phyloP scores from a whole-genome alignment of 2,113 vertebrate genomes.

The Spermophilus dauricus region DNA sequence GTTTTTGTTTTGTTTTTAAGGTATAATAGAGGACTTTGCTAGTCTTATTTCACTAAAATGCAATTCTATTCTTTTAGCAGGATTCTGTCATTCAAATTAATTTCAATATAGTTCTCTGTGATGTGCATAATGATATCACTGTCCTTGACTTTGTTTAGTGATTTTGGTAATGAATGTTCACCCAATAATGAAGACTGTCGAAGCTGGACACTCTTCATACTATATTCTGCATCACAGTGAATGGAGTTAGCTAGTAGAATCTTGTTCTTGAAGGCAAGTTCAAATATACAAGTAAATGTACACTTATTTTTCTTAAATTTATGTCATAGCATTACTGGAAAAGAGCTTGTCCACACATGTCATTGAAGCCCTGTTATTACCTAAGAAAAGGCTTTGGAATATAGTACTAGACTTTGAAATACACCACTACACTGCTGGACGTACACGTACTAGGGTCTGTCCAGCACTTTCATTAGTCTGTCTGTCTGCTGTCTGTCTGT shows the following conservation, averaged over 20 bases:
- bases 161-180: not conserved
- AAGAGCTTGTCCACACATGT: not conserved
- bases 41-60: not conserved
- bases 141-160: not conserved
- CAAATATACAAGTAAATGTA: not conserved
- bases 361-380: not conserved
- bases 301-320: not conserved
- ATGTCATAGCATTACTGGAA: not conserved
- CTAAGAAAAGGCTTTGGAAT: not conserved
- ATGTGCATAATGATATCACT: not conserved
- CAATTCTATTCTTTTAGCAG: not conserved
- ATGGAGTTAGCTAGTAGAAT: not conserved
- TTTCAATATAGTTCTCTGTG: not conserved
- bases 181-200: not conserved
- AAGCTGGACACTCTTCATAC: not conserved
- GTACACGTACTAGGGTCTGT: rapidly evolving
- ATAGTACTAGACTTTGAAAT: not conserved
- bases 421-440: not conserved
- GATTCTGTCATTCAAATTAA: not conserved
- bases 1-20: not conserved
- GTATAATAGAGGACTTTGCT: not conserved
- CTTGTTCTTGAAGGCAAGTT: not conserved
- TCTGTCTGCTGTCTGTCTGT: not conserved
- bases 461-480: not conserved
- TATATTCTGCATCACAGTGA: not conserved